These are phyloP conservation scores for Myotis planiceps DNA, from an alignment of 2,797 vertebrate genomes.

Conservation along the genomic window DNA sequence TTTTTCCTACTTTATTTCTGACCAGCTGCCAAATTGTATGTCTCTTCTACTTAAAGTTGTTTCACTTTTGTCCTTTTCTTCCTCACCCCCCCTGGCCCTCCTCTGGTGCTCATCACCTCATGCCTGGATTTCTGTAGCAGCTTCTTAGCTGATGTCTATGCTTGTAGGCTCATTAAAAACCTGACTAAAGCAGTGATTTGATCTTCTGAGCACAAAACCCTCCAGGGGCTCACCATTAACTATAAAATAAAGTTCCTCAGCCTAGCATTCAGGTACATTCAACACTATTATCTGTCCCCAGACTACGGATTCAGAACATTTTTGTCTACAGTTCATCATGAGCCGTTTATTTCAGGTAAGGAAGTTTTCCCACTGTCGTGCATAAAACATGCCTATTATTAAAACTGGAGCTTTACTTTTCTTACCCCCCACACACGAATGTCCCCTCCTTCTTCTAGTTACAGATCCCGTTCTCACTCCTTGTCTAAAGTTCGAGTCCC, in stretches of 20 bases:
- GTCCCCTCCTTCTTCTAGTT: not conserved
- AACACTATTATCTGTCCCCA: not conserved
- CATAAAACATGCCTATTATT: not conserved
- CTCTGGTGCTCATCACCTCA: not conserved
- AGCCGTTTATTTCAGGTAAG: not conserved
- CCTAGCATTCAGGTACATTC: too few species aligned
- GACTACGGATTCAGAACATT: not conserved
- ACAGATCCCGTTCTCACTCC: not conserved
- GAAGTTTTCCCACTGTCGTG: not conserved
- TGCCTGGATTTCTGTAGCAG: not conserved
- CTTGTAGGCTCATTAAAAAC: not conserved
- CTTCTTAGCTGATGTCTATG: not conserved
- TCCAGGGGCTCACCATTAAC: not conserved
- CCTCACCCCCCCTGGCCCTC: not conserved
- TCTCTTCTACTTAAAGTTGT: not conserved
- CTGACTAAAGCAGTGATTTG: not conserved
- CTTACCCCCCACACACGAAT: too few species aligned
- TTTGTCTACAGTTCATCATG: not conserved
- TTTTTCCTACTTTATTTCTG: not conserved
- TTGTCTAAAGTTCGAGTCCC: not conserved
- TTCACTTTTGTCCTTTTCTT: not conserved
- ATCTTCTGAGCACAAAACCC: not conserved
- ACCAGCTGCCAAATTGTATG: not conserved
- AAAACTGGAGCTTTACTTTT: not conserved
- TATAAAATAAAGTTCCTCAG: not conserved